Evolutionary conservation across 2,888 invertebrate species (phyloP).

Genomic region (Eremobia ochroleuca): DNA sequence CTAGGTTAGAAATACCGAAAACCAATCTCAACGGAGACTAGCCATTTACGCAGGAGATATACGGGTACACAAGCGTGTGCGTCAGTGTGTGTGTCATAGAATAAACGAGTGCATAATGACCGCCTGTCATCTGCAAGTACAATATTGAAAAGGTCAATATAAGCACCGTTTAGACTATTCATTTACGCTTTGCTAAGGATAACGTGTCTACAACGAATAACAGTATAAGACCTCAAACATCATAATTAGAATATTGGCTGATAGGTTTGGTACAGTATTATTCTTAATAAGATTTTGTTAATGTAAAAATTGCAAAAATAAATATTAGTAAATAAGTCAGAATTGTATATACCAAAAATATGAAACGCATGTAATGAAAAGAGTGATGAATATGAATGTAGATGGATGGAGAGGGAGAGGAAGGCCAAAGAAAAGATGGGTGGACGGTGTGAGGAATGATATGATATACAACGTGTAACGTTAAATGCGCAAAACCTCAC

Average conservation of each 20-base stretch:
- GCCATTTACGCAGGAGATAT: background rate
- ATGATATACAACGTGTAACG: too few species aligned
- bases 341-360: too few species aligned
- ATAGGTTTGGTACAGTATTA: background rate
- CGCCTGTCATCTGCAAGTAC: constrained; percentile 15
- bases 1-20: background rate
- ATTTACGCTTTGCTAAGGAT: constrained; percentile 38
- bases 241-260: constrained; percentile 16
- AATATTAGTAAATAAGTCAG: background rate
- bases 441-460: too few species aligned
- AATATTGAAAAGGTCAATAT: constrained; percentile 48
- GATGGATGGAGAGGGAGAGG: too few species aligned
- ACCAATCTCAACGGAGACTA: background rate
- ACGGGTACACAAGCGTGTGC: background rate
- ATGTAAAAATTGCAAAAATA: background rate
- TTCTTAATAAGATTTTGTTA: background rate
- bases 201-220: constrained; percentile 37
- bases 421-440: too few species aligned
- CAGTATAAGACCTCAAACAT: constrained; percentile 27
- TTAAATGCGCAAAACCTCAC: too few species aligned
- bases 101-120: constrained; percentile 22
- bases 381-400: too few species aligned
- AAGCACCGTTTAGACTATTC: constrained; percentile 12
- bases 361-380: too few species aligned
- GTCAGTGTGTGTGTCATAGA: background rate